A percentile compares a stretch with the other conserved stretches of the same genome.
phyloP scores from a whole-genome alignment of 2,113 vertebrate genomes.

The Rhipidura dahli region DNA sequence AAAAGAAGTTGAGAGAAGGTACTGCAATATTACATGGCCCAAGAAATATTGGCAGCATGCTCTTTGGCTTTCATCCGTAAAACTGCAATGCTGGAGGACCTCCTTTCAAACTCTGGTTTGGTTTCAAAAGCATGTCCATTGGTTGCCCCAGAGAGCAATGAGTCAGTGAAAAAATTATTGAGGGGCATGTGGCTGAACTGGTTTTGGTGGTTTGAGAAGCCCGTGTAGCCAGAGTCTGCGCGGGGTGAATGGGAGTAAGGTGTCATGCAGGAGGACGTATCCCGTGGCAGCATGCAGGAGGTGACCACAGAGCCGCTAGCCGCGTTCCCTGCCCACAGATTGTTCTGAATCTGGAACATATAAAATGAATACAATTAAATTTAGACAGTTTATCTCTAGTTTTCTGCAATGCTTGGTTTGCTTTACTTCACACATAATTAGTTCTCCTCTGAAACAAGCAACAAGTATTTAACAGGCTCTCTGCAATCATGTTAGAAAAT shows the following conservation, averaged over 20 bases:
- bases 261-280: slow-evolving; percentile 90
- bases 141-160: slow-evolving; percentile 84
- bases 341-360: slow-evolving; percentile 91
- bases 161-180: slow-evolving; percentile 98
- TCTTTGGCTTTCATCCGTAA: slow-evolving; percentile 99
- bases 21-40: slow-evolving; percentile 90
- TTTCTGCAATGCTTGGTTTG: neutral
- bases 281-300: slow-evolving; percentile 93
- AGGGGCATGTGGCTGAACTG: slow-evolving; percentile 93
- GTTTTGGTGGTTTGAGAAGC: slow-evolving; percentile 95
- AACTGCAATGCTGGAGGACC: slow-evolving; percentile 97
- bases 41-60: slow-evolving; percentile 97
- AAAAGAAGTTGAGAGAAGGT: neutral
- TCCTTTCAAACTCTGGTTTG: slow-evolving; percentile 95
- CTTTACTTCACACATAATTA: neutral
- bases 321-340: slow-evolving; percentile 89
- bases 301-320: slow-evolving; percentile 88
- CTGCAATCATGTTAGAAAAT: neutral
- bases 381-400: neutral
- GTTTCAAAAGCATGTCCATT: slow-evolving; percentile 91
- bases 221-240: slow-evolving; percentile 88
- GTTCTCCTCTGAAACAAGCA: neutral
- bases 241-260: slow-evolving; percentile 91
- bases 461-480: neutral
- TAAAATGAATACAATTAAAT: slow-evolving; percentile 57